Evolutionary conservation across 2,113 vertebrate genomes (phyloP).

Genomic region (Ceratotherium simum): DNA sequence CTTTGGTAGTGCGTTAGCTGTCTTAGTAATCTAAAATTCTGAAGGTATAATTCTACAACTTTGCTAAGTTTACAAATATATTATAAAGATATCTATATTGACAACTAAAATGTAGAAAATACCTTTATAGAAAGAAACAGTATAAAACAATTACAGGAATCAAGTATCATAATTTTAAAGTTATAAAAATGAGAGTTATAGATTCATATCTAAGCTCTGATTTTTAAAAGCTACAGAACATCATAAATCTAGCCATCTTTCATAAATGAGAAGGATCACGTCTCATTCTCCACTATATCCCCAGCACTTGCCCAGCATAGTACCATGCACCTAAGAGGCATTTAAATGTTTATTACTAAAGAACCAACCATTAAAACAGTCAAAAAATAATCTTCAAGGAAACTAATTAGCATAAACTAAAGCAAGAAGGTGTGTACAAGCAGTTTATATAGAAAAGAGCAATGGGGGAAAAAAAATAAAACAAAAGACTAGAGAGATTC

Average conservation of each 20-base stretch:
- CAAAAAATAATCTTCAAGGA: slow-evolving; percentile 1
- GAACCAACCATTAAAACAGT: neutral
- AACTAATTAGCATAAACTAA: slow-evolving; percentile 25
- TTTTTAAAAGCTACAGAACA: neutral
- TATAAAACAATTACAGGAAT: neutral
- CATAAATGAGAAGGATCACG: neutral
- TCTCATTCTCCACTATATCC: neutral
- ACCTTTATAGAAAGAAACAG: neutral
- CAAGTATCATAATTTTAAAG: neutral
- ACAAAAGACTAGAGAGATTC: neutral
- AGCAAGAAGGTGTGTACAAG: neutral
- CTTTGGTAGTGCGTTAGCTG: neutral
- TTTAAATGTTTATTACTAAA: neutral
- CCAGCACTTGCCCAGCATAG: neutral
- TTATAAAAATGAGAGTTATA: slow-evolving; percentile 24
- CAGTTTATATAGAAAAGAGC: neutral
- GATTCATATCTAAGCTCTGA: neutral
- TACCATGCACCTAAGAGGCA: neutral
- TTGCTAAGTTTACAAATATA: slow-evolving; percentile 4
- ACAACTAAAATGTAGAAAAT: slow-evolving; percentile 45
- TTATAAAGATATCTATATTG: neutral
- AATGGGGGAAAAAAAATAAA: neutral
- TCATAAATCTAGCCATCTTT: neutral
- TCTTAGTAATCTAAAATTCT: slow-evolving; percentile 50
- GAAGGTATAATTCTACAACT: slow-evolving; percentile 11